Base-by-base conservation (phyloP, 2,888 invertebrate genomes). In the Phyto melanocephala region DNA sequence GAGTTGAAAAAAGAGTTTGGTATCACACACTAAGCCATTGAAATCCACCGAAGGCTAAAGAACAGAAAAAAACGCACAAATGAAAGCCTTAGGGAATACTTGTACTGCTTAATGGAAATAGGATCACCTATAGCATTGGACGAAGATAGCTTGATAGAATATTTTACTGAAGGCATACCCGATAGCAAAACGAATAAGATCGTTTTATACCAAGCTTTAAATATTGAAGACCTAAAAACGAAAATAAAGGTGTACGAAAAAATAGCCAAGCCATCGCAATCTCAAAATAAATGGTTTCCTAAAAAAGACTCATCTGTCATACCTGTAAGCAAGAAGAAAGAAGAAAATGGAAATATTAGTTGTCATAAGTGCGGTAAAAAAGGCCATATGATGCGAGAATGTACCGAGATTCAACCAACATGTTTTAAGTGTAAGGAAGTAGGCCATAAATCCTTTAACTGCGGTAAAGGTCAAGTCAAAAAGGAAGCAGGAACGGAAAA, bases 1-100 rank as follows among this genome's bases (percentile, higher is more conserved):
- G 6, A 7, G 11, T 40, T 40, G 40, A 2, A 10, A 2, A 13
- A 2, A 4, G 40, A 40, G 13, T 40, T 40, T 40, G 40, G 40
- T 2, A 2, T 13, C 7, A 4, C 79, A 37, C 80, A 75, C 17
- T 15, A 42, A 7, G 54, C 40, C 17, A 15, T 42, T 74, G 15
- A 40, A 40, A 10, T 40, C 6, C 40, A 40, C 11, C 5, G 40
- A 7, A 10, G 6, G 40, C 11, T 40, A 13, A 15, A 72, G 20
- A 2, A 8, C 24, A 42, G 84, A 0, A 24, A 50, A 2, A 79
- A 80, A n/a, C 35, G 40, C 10, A 42, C 63, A 10, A n/a, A 4
- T 2, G 81, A 80, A 37, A 45, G 68, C 5, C n/a, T 77, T 7
- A 50, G 62, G 0, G 78, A 84, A 37, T 84, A 81, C 20, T 35